Evolutionary conservation across 1,140 invertebrate species (phyloP), one percentile per base, ranked within the genome.

Genomic region (Teleogryllus occipitalis): DNA sequence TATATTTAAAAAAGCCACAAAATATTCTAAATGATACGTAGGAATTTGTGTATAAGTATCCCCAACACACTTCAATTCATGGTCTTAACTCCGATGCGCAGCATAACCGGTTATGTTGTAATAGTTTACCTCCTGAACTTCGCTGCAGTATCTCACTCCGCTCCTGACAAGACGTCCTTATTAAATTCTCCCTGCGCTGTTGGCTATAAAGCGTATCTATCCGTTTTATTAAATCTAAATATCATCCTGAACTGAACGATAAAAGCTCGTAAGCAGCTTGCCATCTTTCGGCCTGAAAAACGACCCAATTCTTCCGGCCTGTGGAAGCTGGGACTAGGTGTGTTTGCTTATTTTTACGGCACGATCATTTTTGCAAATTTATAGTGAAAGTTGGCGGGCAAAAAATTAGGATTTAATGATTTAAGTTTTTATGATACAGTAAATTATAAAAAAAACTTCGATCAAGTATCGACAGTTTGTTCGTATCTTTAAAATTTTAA

Each of bases 341-440:
- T 65, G 54, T 65, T 65, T 65, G 54, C 54, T 65, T 65, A 65
- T 65, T 65, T 65, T 65, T 65, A 65, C 54, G 54, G 18, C 18
- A 10, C 54, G 54, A 65, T 65, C 54, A 14, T 65, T 65, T 65
- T 65, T 65, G 7, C 54, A 65, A 65, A 65, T 65, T 65, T 65
- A 65, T 65, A 65, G 54, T 65, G 18, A 65, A 65, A 65, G 10
- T 65, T 65, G 18, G 54, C 10, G 2, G 54, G 10, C 10, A 7
- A 10, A 65, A 65, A 65, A 65, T 65, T 18, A 65, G 18, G 18
- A 10, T 65, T 65, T 65, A 10, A 65, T 18, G 54, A 65, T 65
- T 65, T 65, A 65, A 65, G 54, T 65, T 65, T 65, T 65, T 65
- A 65, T 65, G 54, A 65, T 65, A 65, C 54, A 65, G 10, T 65